Conservation (phyloP, 2,888 invertebrate species). For the Drosophila quinaria region DNA sequence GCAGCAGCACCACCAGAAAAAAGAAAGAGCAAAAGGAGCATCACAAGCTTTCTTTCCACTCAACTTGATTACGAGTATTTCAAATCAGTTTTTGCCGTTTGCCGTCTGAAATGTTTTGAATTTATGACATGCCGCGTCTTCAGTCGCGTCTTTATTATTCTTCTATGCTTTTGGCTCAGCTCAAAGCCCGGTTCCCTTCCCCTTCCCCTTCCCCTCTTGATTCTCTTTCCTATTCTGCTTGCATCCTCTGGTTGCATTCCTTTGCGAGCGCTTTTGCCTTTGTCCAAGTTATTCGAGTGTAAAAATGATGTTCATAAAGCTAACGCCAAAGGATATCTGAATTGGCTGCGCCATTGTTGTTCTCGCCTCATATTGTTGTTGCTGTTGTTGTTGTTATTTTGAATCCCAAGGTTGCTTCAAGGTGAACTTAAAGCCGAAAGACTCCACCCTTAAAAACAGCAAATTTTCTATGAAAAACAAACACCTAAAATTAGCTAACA, state of each 20-base stretch:
- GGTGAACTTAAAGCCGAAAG: constrained; percentile 65
- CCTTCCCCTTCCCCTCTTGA: not conserved
- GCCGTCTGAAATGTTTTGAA: constrained; percentile 68
- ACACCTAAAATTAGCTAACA: constrained; percentile 48
- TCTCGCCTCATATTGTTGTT: constrained; percentile 11
- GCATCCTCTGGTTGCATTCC: constrained; percentile 37
- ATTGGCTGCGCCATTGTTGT: constrained; percentile 38
- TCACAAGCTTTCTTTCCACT: constrained; percentile 42
- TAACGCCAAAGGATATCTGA: constrained; percentile 62
- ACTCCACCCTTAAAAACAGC: constrained; percentile 16
- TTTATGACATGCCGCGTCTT: constrained; percentile 62
- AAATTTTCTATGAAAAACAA: constrained; percentile 15
- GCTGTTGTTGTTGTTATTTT: constrained; percentile 12
- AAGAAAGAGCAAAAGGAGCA: constrained; percentile 1
- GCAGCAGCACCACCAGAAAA: not conserved
- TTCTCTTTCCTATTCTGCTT: not conserved
- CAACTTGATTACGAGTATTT: constrained; percentile 60
- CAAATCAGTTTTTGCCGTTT: constrained; percentile 63
- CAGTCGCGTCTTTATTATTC: constrained; percentile 69
- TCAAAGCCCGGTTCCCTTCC: not conserved
- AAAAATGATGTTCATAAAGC: constrained; percentile 69
- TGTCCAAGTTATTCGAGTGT: constrained; percentile 68
- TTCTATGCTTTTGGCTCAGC: constrained; percentile 4
- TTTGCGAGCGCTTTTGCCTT: constrained; percentile 59
- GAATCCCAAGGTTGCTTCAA: constrained; percentile 68